Percentiles rank a stretch among this genome's conserved stretches.
Conservation (phyloP, 2,888 invertebrate genomes). For the Zelleria hepariella region DNA sequence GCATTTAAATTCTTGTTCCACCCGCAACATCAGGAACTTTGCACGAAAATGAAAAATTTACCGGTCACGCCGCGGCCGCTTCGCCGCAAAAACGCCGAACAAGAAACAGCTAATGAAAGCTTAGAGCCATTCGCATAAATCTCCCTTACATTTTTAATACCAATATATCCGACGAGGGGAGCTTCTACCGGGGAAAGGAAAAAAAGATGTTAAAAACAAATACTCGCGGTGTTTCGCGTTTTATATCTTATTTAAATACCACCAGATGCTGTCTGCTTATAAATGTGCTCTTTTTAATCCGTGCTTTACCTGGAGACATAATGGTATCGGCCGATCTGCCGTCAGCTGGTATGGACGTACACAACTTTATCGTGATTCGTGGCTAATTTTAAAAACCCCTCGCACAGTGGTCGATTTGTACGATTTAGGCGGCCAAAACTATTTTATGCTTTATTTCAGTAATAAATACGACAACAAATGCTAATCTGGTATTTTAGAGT, state of each 20-base stretch:
- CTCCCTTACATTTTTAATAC: constrained; percentile 73
- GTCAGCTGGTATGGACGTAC: constrained; percentile 67
- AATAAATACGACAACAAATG: no score
- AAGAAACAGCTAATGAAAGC: constrained; percentile 72
- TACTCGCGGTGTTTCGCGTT: constrained; percentile 60
- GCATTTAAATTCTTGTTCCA: constrained; percentile 63
- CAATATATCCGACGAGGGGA: constrained; percentile 70
- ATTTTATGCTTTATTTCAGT: no score
- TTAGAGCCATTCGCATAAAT: constrained; percentile 72
- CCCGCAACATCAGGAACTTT: constrained; percentile 60
- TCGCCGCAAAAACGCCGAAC: constrained; percentile 65
- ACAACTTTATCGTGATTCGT: constrained; percentile 53
- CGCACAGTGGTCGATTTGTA: no score
- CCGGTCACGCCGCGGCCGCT: constrained; percentile 69
- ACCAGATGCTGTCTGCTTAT: constrained; percentile 65
- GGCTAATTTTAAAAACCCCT: constrained; percentile 65
- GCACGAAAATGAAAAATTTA: constrained; percentile 68
- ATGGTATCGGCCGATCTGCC: constrained; percentile 68
- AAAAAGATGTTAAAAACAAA: constrained; percentile 47
- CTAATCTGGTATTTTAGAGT: no score
- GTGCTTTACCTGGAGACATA: constrained; percentile 67
- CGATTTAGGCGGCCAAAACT: no score
- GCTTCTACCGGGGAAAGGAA: constrained; percentile 47
- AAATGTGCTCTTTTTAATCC: constrained; percentile 68
- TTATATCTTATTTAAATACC: constrained; percentile 70